Evolutionary conservation across 2,888 invertebrate genomes (phyloP), one percentile per base, ranked within the genome.

Genomic region (Athalia circularis): DNA sequence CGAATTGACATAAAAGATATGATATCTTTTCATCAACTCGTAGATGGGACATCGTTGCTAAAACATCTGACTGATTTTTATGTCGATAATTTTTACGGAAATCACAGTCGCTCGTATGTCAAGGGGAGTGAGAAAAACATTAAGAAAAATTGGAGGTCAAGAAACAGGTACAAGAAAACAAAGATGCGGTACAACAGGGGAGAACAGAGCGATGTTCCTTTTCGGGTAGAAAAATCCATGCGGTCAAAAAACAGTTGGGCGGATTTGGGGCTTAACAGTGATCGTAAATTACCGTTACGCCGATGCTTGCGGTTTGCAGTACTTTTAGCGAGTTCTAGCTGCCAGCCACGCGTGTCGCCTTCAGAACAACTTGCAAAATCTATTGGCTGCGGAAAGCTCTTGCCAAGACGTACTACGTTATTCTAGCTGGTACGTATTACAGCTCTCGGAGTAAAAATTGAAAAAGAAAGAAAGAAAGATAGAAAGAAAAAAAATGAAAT

Each of bases 301-400:
- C 75, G 59, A 62, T 72, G 57, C 50, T 52, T 47, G 45, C 52
- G 67, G 67, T 67, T 50, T 67, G 68, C 47, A 75, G 45, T 45
- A 75, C 64, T 61, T 75, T 50, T 50, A 54, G 50, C 48, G 52
- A 75, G 48, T 75, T 61, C 43, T 48, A 62, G 43, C 75, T 75
- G 48, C 43, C 61, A 62, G 43, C 75, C 11, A 64, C 75, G 75
- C 75, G 75, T 75, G 75, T 75, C 75, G 75, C 64, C 50, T 64
- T 75, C 72, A 72, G 72, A 72, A 54, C 29, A 54, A 72, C 72
- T 61, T 47, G 72, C 47, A 45, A 72, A 72, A 72, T 72, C 72
- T 72, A 72, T 72, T 61, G 72, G 72, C 8, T 43, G 7, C 29
- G 11, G 13, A 72, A 59, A 59, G 72, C 70, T 54, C 29, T 48